phyloP scores from a whole-genome alignment of 1,140 invertebrate genomes.

The Eumaeus atala region DNA sequence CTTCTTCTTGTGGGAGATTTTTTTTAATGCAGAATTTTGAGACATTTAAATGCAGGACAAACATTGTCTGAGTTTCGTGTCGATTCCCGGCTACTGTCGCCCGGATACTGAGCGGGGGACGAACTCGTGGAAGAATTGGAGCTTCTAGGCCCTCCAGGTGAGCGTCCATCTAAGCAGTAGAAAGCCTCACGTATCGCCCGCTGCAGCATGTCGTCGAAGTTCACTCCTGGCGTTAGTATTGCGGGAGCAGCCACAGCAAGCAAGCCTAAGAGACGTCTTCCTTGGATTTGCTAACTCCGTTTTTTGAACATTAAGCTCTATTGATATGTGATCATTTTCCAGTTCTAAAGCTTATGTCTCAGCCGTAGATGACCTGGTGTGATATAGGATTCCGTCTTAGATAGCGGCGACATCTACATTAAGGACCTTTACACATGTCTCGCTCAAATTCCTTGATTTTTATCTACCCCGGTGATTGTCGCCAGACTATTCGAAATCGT shows the following conservation, averaged over 20 bases:
- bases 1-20: neutral
- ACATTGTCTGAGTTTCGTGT: neutral
- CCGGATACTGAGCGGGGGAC: neutral
- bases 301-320: too few species aligned
- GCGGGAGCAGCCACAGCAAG: too few species aligned
- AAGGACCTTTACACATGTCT: neutral
- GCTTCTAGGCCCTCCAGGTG: conserved; percentile 1
- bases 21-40: neutral
- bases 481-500: neutral
- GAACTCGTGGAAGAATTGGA: neutral
- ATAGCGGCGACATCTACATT: neutral
- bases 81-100: neutral
- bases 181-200: neutral
- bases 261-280: too few species aligned
- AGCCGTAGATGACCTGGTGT: neutral
- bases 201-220: neutral
- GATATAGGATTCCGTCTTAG: neutral
- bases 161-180: neutral
- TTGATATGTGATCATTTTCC: conserved; percentile 2
- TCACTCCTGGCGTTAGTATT: too few species aligned
- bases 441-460: conserved; percentile 8
- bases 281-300: too few species aligned
- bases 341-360: conserved; percentile 2
- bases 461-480: neutral
- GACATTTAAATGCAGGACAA: too few species aligned